Base-by-base conservation (phyloP, 2,113 vertebrate genomes). In the Epinephelus fuscoguttatus region DNA sequence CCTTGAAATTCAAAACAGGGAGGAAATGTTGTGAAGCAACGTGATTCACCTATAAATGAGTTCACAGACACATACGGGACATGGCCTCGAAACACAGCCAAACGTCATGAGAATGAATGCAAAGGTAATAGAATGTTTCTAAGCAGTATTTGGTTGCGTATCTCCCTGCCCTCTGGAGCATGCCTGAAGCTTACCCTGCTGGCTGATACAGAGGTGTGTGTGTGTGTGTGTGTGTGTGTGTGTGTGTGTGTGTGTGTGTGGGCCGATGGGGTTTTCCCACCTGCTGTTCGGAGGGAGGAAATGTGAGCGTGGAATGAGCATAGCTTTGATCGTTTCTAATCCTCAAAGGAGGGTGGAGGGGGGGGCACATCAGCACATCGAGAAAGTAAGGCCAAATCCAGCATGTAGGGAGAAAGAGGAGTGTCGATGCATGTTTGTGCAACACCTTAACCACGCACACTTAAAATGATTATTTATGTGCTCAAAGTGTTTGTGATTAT, bases 271-370 rank as follows among this genome's bases (percentile, higher is more conserved):
- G 73, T 57, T 89, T 91, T 89, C 87, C 90, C 73, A 74, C 67
- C 82, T 80, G 76, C 81, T 78, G 78, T 73, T 78, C 23, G 53
- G 53, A 71, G 79, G 60, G 23, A 82, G 83, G 81, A 88, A 89
- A 90, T 86, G 61, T 71, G 78, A 88, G 80, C 55, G 30, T 89
- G 84, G 87, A 92, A 87, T 88, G 86, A 92, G 73, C 76, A 57
- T 15, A 59, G 84, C 91, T 94, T 94, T 93, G 89, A 94, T 94
- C 60, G 60, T 77, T 59, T 78, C 33, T 92, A 90, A 93, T 93
- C 89, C 91, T 93, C 85, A 69, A 78, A 91, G 70, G 72, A 79
- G 73, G 71, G n/a, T 37, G 33, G 33, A 37, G 25, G 50, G 45
- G n/a, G 9, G 73, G 74, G 72, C 62, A 77, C 75, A 66, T 76